Conservation (phyloP, 2,888 invertebrate genomes). For the Heliothis peltigera region DNA sequence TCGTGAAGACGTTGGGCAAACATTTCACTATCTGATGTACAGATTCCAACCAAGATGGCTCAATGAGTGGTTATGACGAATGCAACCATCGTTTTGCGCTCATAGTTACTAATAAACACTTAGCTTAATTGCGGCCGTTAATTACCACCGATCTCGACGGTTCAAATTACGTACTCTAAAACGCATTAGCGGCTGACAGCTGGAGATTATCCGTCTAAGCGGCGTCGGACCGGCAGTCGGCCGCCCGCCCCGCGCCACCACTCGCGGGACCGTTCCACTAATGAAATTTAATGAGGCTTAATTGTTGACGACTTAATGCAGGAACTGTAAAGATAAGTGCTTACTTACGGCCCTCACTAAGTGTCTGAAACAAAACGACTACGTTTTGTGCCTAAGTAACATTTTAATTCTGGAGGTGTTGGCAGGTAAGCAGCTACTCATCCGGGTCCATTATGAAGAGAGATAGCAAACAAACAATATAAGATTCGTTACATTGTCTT, state of each 20-base stretch:
- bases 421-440: constrained; percentile 29
- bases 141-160: constrained; percentile 89
- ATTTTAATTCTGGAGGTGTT: constrained; percentile 50
- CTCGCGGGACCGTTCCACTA: constrained; percentile 82
- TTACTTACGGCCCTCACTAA: constrained; percentile 74
- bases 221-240: constrained; percentile 77
- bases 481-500: not conserved
- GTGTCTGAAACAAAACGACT: constrained; percentile 79
- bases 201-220: constrained; percentile 90
- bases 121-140: constrained; percentile 89
- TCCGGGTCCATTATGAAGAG: constrained; percentile 29
- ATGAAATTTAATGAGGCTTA: constrained; percentile 90
- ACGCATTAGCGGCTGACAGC: constrained; percentile 90
- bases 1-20: constrained; percentile 36
- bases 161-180: constrained; percentile 90
- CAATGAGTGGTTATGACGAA: constrained; percentile 54
- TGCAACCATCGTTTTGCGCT: constrained; percentile 76
- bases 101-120: constrained; percentile 87
- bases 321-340: constrained; percentile 85
- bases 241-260: constrained; percentile 70
- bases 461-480: not conserved
- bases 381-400: constrained; percentile 63
- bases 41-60: constrained; percentile 50
- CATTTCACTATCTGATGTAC: constrained; percentile 30
- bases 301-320: constrained; percentile 89